Evolutionary conservation across 2,888 invertebrate species (phyloP).

Genomic region (Cantharis rufa): DNA sequence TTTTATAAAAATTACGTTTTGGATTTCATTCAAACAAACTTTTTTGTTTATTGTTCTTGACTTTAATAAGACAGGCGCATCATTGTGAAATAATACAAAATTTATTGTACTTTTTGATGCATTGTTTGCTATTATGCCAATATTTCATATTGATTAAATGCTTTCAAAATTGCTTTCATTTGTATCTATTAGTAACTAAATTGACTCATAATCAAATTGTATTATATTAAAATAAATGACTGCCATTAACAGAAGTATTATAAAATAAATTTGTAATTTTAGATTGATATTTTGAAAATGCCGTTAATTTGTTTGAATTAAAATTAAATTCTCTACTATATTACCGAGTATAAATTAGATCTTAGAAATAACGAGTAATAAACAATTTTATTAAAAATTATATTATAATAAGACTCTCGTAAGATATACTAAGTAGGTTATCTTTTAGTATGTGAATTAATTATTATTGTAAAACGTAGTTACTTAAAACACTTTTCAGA

Average conservation of each 20-base stretch:
- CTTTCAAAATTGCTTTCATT: neutral
- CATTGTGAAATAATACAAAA: slow-evolving; percentile 6
- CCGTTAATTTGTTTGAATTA: neutral
- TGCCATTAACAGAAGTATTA: neutral
- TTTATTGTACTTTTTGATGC: neutral
- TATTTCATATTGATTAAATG: neutral
- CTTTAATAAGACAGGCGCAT: slow-evolving; percentile 11
- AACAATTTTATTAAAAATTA: neutral
- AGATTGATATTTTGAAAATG: neutral
- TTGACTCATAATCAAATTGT: neutral
- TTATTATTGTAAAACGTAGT: too few species aligned
- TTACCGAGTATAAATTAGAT: neutral
- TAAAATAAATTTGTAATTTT: neutral
- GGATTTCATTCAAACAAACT: slow-evolving; percentile 11
- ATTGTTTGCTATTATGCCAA: neutral
- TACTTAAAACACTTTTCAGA: too few species aligned
- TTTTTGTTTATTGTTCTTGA: slow-evolving; percentile 16
- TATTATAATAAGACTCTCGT: neutral
- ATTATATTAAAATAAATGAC: neutral
- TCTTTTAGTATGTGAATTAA: too few species aligned
- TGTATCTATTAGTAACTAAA: neutral
- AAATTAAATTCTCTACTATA: neutral
- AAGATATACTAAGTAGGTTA: too few species aligned
- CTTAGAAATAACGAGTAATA: neutral
- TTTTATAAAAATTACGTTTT: neutral